phyloP scores from a whole-genome alignment of 2,888 invertebrate species.

The Drosophila fulvimacula region DNA sequence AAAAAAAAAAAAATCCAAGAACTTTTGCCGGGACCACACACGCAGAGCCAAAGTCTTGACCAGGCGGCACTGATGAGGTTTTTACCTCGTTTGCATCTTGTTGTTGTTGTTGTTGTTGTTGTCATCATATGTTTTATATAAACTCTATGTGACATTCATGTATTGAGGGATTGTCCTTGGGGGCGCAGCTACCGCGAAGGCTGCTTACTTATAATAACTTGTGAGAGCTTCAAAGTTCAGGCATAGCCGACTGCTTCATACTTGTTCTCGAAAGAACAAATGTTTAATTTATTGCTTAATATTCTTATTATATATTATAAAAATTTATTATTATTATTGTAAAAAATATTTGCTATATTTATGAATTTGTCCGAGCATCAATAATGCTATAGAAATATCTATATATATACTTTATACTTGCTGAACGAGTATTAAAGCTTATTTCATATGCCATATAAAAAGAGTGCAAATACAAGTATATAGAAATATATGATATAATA shows the following conservation, averaged over 20 bases:
- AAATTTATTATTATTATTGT: too few relatives aligned
- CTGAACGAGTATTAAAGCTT: neutral
- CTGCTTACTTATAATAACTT: conserved; percentile 35
- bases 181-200: conserved; percentile 62
- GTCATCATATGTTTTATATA: conserved; percentile 56
- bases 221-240: neutral
- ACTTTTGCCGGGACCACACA: conserved; percentile 51
- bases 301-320: too few relatives aligned
- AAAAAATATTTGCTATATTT: neutral
- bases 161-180: conserved; percentile 73
- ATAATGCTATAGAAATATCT: neutral
- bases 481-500: neutral
- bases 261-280: neutral
- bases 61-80: conserved; percentile 12
- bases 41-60: conserved; percentile 36
- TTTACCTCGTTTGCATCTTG: conserved; percentile 23
- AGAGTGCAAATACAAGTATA: neutral
- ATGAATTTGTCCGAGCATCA: neutral
- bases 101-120: conserved; percentile 9
- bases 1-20: conserved; percentile 32
- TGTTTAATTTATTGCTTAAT: neutral
- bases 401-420: neutral
- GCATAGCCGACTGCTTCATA: neutral
- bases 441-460: neutral
- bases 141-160: conserved; percentile 69